Conservation (phyloP, 2,797 vertebrate genomes). For the Microctenopoma lineatum region DNA sequence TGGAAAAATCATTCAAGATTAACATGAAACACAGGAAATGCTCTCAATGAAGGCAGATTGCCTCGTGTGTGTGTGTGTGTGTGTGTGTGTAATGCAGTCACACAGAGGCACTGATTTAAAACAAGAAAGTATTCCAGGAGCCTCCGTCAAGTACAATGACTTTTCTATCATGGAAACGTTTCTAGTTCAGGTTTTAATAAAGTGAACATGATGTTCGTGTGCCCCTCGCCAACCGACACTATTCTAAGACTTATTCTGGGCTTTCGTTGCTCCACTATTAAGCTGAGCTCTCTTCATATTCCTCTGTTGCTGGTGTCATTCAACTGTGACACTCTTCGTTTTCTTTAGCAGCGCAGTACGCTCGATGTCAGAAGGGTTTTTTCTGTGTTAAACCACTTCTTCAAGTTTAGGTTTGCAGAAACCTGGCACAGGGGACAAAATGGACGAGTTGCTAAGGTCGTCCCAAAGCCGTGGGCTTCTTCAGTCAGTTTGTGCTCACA, state of each 20-base stretch:
- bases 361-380: not conserved
- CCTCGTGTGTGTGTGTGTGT: constrained; percentile 49
- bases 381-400: not conserved
- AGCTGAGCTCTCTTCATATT: not conserved
- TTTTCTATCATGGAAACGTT: not conserved
- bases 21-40: constrained; percentile 93
- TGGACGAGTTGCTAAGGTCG: too few species aligned
- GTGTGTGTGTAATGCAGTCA: too few species aligned
- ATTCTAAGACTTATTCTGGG: too few species aligned
- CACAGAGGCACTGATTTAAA: too few species aligned
- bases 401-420: not conserved
- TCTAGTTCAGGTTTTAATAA: too few species aligned
- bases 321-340: too few species aligned
- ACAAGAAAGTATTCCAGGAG: too few species aligned
- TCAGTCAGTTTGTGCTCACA: not conserved
- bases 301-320: too few species aligned
- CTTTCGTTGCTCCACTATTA: not conserved
- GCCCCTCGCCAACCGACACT: not conserved
- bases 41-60: constrained; percentile 88
- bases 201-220: not conserved
- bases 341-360: not conserved
- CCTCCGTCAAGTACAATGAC: too few species aligned
- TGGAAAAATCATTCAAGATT: constrained; percentile 90
- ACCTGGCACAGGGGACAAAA: not conserved
- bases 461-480: too few species aligned